Percentiles rank a stretch among this genome's conserved stretches.
These are phyloP conservation scores for Ephialtes manifestator DNA, from an alignment of 2,888 invertebrate genomes.

Conservation along the genomic window DNA sequence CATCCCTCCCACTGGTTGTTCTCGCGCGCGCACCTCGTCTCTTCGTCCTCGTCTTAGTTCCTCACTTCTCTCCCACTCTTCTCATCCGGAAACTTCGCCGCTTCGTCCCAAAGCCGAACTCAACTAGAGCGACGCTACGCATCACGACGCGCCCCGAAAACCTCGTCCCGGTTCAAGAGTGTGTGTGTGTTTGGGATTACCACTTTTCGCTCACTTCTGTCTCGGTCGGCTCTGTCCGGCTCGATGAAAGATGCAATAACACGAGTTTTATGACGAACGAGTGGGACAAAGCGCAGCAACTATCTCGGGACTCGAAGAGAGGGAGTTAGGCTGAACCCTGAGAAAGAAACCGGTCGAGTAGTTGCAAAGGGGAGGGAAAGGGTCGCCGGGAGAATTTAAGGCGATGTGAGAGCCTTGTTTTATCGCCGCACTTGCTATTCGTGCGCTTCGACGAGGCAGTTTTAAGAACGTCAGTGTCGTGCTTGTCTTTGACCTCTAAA, in stretches of 20 bases:
- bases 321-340: neutral
- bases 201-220: conserved; percentile 74
- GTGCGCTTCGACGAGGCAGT: neutral
- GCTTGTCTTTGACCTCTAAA: neutral
- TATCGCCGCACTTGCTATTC: conserved; percentile 13
- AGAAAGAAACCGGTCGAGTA: conserved; percentile 78
- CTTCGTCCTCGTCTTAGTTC: conserved; percentile 51
- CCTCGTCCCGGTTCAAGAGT: conserved; percentile 71
- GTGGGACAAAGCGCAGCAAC: conserved; percentile 16
- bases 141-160: conserved; percentile 41
- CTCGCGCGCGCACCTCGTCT: conserved; percentile 59
- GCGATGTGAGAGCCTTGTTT: conserved; percentile 27
- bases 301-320: no score
- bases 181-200: conserved; percentile 80
- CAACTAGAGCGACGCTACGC: conserved; percentile 28
- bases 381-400: conserved; percentile 18
- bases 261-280: conserved; percentile 24
- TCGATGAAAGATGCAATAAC: conserved; percentile 28
- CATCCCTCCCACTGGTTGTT: conserved; percentile 73
- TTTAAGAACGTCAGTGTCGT: neutral
- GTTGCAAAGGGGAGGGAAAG: conserved; percentile 69
- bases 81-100: conserved; percentile 63
- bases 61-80: conserved; percentile 64
- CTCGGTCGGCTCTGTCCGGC: conserved; percentile 32
- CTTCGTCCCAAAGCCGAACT: conserved; percentile 47